phyloP scores from a whole-genome alignment of 2,888 invertebrate species.

The Dynastes grantii region DNA sequence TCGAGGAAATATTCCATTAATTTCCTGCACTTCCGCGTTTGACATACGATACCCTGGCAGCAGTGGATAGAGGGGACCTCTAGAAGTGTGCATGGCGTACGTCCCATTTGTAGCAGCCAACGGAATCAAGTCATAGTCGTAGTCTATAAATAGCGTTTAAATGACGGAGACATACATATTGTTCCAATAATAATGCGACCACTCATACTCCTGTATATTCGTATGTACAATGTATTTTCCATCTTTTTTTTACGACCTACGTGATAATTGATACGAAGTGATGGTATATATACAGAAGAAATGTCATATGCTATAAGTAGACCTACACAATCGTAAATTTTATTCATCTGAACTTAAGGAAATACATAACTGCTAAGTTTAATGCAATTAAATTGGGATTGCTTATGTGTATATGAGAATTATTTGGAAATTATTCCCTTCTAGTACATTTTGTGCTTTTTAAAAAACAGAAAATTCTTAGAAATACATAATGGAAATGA shows the following conservation, averaged over 20 bases:
- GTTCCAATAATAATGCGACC: conserved; percentile 33
- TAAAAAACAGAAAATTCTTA: too few relatives aligned
- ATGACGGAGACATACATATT: conserved; percentile 34
- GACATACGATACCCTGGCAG: conserved; percentile 22
- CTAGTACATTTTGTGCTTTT: too few relatives aligned
- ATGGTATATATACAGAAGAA: conserved; percentile 10
- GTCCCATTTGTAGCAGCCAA: conserved; percentile 17
- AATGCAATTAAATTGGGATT: too few relatives aligned
- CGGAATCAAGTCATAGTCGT: conserved; percentile 13
- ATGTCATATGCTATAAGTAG: neutral
- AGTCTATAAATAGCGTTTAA: conserved; percentile 35
- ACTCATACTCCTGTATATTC: neutral
- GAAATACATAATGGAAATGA: too few relatives aligned
- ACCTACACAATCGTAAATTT: neutral
- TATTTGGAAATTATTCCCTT: too few relatives aligned
- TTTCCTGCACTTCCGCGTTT: conserved; percentile 40
- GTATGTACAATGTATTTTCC: conserved; percentile 8
- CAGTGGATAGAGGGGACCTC: neutral
- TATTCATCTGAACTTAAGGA: neutral
- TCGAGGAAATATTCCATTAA: conserved; percentile 34
- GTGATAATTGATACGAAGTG: conserved; percentile 6
- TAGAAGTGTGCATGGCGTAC: neutral
- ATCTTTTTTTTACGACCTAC: conserved; percentile 5
- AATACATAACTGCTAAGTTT: neutral
- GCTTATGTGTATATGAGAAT: too few relatives aligned